phyloP scores from a whole-genome alignment of 2,888 invertebrate genomes.

The Lucinisca nassula region DNA sequence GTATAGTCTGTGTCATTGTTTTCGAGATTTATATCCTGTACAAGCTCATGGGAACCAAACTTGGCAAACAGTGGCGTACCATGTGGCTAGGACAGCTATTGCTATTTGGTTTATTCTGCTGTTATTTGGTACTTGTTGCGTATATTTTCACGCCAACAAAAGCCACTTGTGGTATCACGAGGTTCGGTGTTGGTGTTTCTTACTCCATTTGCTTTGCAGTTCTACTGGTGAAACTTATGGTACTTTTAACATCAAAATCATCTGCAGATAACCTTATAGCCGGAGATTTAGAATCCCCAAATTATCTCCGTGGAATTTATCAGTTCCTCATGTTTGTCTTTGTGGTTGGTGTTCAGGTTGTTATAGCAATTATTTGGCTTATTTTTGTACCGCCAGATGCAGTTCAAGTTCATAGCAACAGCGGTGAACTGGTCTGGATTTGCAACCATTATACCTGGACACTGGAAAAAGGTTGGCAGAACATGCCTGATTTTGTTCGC shows the following conservation, averaged over 20 bases:
- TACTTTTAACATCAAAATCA: conserved; percentile 96
- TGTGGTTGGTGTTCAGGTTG: conserved; percentile 93
- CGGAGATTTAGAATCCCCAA: conserved; percentile 89
- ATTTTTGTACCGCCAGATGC: conserved; percentile 86
- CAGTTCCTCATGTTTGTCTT: conserved; percentile 96
- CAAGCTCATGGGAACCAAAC: conserved; percentile 92
- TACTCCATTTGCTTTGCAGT: conserved; percentile 95
- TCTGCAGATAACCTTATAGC: conserved; percentile 87
- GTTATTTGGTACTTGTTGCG: conserved; percentile 88
- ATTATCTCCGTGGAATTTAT: conserved; percentile 97
- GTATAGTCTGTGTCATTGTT: conserved; percentile 94
- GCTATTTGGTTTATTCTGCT: conserved; percentile 88
- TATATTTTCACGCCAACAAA: conserved; percentile 87
- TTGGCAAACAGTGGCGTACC: conserved; percentile 83
- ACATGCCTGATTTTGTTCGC: conserved; percentile 80
- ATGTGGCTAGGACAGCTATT: conserved; percentile 88
- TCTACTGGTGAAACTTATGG: conserved; percentile 97
- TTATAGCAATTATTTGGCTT: conserved; percentile 88
- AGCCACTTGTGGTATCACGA: conserved; percentile 88
- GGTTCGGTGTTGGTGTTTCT: conserved; percentile 88
- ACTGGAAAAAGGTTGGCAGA: conserved; percentile 69
- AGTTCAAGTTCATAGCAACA: conserved; percentile 79
- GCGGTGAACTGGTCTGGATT: conserved; percentile 81
- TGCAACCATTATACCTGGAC: conserved; percentile 86
- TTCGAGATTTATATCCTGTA: conserved; percentile 96